Percentiles rank a stretch among this genome's conserved stretches.
Evolutionary conservation across 2,888 invertebrate species (phyloP).

Genomic region (Ochlodes sylvanus): DNA sequence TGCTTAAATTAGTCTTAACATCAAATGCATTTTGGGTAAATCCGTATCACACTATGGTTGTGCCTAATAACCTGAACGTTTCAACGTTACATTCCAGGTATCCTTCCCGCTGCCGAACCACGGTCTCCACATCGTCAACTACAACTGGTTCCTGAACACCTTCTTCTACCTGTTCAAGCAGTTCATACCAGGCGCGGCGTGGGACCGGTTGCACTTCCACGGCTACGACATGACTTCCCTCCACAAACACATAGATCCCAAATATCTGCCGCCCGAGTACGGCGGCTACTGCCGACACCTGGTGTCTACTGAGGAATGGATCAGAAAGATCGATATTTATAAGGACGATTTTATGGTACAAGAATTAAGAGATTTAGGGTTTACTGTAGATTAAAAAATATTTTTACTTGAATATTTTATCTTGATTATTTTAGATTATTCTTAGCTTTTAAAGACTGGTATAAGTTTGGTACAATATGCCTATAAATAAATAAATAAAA

Average conservation of each 20-base stretch:
- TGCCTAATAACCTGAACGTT: not conserved
- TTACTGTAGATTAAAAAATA: slow-evolving; percentile 52
- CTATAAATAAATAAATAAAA: too few relatives aligned
- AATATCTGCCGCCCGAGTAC: slow-evolving; percentile 69
- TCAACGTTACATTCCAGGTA: slow-evolving; percentile 74
- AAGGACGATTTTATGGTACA: slow-evolving; percentile 82
- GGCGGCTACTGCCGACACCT: slow-evolving; percentile 81
- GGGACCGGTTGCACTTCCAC: slow-evolving; percentile 77
- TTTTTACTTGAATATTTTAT: too few relatives aligned
- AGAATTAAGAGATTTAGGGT: slow-evolving; percentile 87
- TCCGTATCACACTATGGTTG: too few relatives aligned
- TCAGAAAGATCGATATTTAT: slow-evolving; percentile 78
- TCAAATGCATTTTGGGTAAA: too few relatives aligned
- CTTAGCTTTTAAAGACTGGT: too few relatives aligned
- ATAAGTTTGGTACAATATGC: too few relatives aligned
- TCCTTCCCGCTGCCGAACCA: slow-evolving; percentile 89
- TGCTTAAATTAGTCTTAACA: too few relatives aligned
- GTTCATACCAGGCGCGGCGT: slow-evolving; percentile 88
- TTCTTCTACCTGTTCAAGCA: slow-evolving; percentile 91
- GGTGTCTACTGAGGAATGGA: slow-evolving; percentile 87
- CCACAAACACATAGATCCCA: slow-evolving; percentile 67
- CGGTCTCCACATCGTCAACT: slow-evolving; percentile 90
- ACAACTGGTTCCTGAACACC: slow-evolving; percentile 91
- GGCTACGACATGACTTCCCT: slow-evolving; percentile 70
- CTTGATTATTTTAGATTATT: too few relatives aligned